Evolutionary conservation across 2,113 vertebrate genomes (phyloP), one percentile per base, ranked within the genome.

Genomic region (Pseudopodoces humilis): DNA sequence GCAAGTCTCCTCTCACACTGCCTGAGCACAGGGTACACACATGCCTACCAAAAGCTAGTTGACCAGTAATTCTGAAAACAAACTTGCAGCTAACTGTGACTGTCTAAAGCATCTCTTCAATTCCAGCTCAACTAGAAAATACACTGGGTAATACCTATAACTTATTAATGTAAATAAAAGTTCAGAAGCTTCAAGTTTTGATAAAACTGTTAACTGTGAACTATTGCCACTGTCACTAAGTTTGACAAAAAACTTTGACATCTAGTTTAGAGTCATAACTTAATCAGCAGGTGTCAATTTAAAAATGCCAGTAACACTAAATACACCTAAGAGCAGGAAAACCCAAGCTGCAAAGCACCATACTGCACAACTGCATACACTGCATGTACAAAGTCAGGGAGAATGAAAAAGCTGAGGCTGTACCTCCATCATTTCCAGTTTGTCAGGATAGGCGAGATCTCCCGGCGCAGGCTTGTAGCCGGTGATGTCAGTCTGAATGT

Each of bases 381-480:
- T 37, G 20, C 35, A 33, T 10, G 44, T 16, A 67, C 24, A 49
- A 67, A 44, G 22, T 4, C 3, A 68, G 87, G 69, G 43, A 39
- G 14, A 91, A 5, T 6, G 46, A 43, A 39, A 62, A 43, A 70
- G 10, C 27, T 52, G 60, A 46, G 56, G 59, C 10, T 69, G 22
- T 92, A 99, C 99, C 98, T 99, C 99, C 99, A 99, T 99, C 99
- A 99, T 99, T 92, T 99, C 98, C 94, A 99, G 94, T 95, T 99
- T 99, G 67, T 99, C 99, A 4, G 99, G 99, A 92, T 99, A 99
- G 1, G 99, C 99, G 53, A 99, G 98, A 69, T 99, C 99, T 0
- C 99, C 99, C 0, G 99, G 99, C 9, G 99, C 99, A 20, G 99
- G 99, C 79, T 99, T 99, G 94, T 99, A 99, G 86, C 99, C 99